Percentiles rank a stretch among this genome's conserved stretches.
Evolutionary conservation across 2,113 vertebrate genomes (phyloP).

Genomic region (Phocoena sinus): DNA sequence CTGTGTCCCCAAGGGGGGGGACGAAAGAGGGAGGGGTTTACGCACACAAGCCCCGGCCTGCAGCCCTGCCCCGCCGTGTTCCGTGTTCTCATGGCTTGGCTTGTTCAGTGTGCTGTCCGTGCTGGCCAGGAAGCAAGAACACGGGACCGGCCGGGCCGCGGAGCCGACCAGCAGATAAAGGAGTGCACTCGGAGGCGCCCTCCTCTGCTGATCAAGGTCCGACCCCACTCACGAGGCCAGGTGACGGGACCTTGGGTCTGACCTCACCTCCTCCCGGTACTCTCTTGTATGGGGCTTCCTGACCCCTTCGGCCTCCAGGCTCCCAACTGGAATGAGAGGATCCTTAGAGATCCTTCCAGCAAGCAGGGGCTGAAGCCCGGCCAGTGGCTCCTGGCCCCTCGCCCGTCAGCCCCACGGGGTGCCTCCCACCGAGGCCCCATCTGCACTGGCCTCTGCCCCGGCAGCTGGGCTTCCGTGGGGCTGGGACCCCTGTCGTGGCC

Average conservation of each 20-base stretch:
- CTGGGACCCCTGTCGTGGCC: not conserved
- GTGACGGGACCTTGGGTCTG: not conserved
- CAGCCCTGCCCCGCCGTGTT: not conserved
- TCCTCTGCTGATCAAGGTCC: not conserved
- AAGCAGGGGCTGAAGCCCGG: not conserved
- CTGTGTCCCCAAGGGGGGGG: not conserved
- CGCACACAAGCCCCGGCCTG: rapidly evolving
- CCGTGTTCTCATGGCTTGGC: rapidly evolving
- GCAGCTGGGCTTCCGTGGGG: not conserved
- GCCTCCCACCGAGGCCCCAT: not conserved
- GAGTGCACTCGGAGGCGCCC: too few species aligned
- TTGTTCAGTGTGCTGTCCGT: too few species aligned
- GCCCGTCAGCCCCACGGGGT: not conserved
- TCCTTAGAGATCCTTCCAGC: not conserved
- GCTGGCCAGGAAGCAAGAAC: not conserved
- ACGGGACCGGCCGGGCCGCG: not conserved
- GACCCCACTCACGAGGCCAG: rapidly evolving
- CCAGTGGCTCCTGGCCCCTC: not conserved
- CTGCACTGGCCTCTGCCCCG: too few species aligned
- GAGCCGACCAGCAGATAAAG: not conserved
- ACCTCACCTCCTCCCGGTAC: not conserved
- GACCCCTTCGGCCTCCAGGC: not conserved
- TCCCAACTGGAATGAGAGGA: not conserved
- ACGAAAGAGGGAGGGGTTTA: not conserved
- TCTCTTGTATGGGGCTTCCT: not conserved